A percentile compares a stretch with the other conserved stretches of the same genome.
Evolutionary conservation across 2,797 vertebrate genomes (phyloP).

Genomic region (Oceanodroma leucorhoa): DNA sequence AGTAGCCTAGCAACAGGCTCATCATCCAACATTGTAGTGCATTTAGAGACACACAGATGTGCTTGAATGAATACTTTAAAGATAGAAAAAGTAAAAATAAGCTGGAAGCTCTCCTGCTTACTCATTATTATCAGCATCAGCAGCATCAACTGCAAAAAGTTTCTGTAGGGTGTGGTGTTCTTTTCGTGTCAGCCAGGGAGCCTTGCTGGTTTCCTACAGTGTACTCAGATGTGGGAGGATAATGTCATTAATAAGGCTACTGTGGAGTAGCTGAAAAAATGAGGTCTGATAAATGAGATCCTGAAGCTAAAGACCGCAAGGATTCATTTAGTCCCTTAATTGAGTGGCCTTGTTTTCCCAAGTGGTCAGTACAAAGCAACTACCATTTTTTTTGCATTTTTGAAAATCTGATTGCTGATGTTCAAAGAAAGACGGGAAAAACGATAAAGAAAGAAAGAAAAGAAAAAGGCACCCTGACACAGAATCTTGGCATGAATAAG

Average conservation of each 20-base stretch:
- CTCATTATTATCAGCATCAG: neutral
- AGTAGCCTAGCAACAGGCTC: constrained; percentile 59
- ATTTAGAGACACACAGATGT: constrained; percentile 39
- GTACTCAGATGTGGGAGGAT: neutral
- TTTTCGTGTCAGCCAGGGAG: neutral
- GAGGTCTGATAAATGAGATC: neutral
- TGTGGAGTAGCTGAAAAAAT: neutral
- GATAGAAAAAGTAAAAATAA: constrained; percentile 39
- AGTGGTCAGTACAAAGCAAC: neutral
- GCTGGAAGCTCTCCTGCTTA: constrained; percentile 4
- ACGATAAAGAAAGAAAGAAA: rapidly evolving
- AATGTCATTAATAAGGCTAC: neutral
- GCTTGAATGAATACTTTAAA: constrained; percentile 15
- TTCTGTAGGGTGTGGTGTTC: neutral
- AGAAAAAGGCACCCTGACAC: neutral
- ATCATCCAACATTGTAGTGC: neutral
- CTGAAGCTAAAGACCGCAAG: neutral
- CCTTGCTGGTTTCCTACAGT: neutral
- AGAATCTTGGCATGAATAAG: neutral
- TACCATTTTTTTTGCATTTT: neutral
- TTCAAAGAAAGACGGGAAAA: neutral
- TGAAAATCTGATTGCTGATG: neutral
- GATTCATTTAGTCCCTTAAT: neutral
- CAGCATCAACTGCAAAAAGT: neutral
- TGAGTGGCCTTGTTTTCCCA: neutral